Conservation (phyloP, 1,140 invertebrate species). For the Drosophila athabasca region DNA sequence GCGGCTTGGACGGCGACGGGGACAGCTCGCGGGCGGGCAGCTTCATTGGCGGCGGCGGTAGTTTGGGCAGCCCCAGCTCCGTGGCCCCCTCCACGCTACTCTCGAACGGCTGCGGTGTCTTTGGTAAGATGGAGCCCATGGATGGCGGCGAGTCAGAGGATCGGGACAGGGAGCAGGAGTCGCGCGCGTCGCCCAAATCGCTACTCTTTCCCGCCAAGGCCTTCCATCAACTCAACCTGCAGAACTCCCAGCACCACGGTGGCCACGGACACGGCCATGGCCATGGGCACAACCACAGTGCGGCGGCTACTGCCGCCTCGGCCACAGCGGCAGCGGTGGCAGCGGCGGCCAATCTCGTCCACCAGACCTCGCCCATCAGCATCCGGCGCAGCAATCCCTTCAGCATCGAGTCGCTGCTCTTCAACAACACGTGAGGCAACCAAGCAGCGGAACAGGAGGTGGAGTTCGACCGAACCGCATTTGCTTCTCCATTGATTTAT, state of each 20-base stretch:
- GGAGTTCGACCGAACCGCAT: too few relatives aligned
- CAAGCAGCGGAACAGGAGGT: slow-evolving; percentile 3
- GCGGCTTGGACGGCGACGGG: slow-evolving; percentile 86
- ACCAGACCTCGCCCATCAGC: slow-evolving; percentile 85
- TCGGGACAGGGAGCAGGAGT: slow-evolving; percentile 35
- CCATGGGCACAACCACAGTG: slow-evolving; percentile 7
- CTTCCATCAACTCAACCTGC: slow-evolving; percentile 70
- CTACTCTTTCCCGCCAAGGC: slow-evolving; percentile 73
- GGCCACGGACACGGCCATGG: slow-evolving; percentile 17
- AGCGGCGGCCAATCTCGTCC: slow-evolving; percentile 73
- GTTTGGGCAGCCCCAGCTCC: slow-evolving; percentile 83
- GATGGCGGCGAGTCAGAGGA: slow-evolving; percentile 60
- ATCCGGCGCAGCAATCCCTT: slow-evolving; percentile 89
- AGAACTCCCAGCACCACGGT: slow-evolving; percentile 59
- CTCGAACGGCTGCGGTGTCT: slow-evolving; percentile 41
- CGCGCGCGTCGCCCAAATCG: slow-evolving; percentile 51
- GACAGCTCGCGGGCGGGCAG: slow-evolving; percentile 83
- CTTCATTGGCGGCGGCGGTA: slow-evolving; percentile 84
- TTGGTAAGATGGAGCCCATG: slow-evolving; percentile 31
- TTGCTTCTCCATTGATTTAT: slow-evolving; percentile 8
- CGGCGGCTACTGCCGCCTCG: slow-evolving; percentile 28
- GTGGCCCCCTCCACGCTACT: slow-evolving; percentile 40
- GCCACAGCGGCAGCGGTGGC: slow-evolving; percentile 50
- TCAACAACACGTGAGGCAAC: slow-evolving; percentile 87
- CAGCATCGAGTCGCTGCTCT: slow-evolving; percentile 92